Base-by-base conservation (phyloP, 2,888 invertebrate genomes). In the Epinotia nisella region DNA sequence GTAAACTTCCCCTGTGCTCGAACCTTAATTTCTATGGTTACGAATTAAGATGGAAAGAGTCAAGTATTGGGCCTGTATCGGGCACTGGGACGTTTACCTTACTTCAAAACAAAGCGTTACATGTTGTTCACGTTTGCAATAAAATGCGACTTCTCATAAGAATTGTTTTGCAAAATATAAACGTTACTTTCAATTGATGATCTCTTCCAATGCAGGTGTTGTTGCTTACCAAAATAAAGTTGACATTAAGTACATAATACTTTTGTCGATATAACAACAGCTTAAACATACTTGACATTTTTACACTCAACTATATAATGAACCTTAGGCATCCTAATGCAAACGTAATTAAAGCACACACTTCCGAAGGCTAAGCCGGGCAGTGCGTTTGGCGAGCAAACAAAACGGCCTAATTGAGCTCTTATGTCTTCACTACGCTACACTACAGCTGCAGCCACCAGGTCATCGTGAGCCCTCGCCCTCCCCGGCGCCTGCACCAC, bases 381-480 rank as follows among this genome's bases (percentile, higher is more conserved):
- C 77, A 74, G 75, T 73, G 74, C 78, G 76, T 77, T 77, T 75
- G 78, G 65, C 76, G 76, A 75, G 77, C 80, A 81, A 83, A 83
- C 82, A 83, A 83, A 83, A 82, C 80, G 75, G 78, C 76, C 80
- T 83, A 84, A 85, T 83, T 83, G 81, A 80, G 76, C 81, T 81
- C 82, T 84, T 83, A 83, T 78, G 79, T 80, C 82, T 80, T 82
- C 80, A 81, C 79, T 80, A 75, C 55, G 60, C 78, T 75, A 74
- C 70, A 65, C 68, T 59, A 73, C 64, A 64, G 68, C 62, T 39
- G 64, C 58, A 64, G 49, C 41, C 41, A 51, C 73, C 73, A 59
- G 41, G 41, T 29, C 5, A 29, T n/a, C n/a, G 7, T 53, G 73
- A 41, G 10, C 73, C 56, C 41, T 35, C 11, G n/a, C 58, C 29